phyloP scores from a whole-genome alignment of 1,140 invertebrate genomes.

The Semibalanus balanoides region DNA sequence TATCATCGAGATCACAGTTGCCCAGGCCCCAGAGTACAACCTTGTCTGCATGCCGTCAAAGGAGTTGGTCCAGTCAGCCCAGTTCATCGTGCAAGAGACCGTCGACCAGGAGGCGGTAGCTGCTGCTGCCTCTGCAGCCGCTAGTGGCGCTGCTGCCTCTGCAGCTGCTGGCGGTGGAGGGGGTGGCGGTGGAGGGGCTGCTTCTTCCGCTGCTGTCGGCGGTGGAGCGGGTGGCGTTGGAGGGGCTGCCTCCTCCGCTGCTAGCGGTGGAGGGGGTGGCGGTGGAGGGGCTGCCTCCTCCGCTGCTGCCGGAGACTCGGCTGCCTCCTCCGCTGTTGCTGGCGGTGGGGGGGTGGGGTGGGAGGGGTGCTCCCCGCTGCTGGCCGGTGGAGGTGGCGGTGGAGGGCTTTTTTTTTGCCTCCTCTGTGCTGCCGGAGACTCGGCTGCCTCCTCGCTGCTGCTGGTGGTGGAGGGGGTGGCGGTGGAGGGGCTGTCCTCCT shows the following conservation, averaged over 20 bases:
- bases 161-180: not conserved
- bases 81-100: not conserved
- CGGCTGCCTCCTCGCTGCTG: no score
- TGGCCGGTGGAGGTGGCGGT: no score
- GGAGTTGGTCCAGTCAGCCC: not conserved
- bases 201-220: not conserved
- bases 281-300: not conserved
- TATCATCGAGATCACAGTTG: no score
- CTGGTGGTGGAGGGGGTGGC: no score
- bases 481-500: no score
- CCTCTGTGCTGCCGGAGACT: no score
- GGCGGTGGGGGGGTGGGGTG: no score
- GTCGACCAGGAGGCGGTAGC: not conserved
- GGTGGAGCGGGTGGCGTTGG: no score
- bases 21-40: not conserved
- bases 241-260: not conserved
- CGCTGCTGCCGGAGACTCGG: not conserved
- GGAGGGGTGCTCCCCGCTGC: no score
- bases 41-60: not conserved
- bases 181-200: not conserved
- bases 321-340: not conserved
- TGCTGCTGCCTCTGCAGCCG: no score
- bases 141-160: not conserved
- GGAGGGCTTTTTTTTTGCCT: no score
- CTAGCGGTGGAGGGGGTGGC: not conserved